A percentile compares a stretch with the other conserved stretches of the same genome.
phyloP scores from a whole-genome alignment of 2,888 invertebrate species.

The Tetragonula carbonaria region DNA sequence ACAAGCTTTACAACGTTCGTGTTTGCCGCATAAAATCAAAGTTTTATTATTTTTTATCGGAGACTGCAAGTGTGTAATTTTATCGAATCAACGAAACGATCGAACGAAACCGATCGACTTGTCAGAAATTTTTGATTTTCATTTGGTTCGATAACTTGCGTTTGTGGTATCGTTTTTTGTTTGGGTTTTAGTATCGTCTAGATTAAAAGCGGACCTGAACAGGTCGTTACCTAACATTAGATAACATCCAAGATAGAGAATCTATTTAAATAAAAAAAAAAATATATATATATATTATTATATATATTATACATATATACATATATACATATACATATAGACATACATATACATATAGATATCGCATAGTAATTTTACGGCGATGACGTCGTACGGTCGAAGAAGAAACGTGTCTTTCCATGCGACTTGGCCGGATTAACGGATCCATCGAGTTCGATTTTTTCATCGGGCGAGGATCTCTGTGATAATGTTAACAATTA shows the following conservation, averaged over 20 bases:
- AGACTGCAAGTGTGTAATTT: slow-evolving; percentile 21
- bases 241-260: slow-evolving; percentile 72
- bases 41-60: slow-evolving; percentile 44
- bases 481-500: slow-evolving; percentile 54
- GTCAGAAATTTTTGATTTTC: background rate
- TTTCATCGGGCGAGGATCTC: slow-evolving; percentile 46
- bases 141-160: slow-evolving; percentile 25
- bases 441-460: slow-evolving; percentile 44
- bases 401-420: slow-evolving; percentile 57
- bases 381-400: slow-evolving; percentile 65
- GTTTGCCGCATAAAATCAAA: slow-evolving; percentile 15
- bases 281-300: slow-evolving; percentile 52
- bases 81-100: slow-evolving; percentile 14
- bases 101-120: slow-evolving; percentile 18
- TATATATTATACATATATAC: slow-evolving; percentile 67
- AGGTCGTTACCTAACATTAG: slow-evolving; percentile 63
- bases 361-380: slow-evolving; percentile 63
- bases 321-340: slow-evolving; percentile 65
- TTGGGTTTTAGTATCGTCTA: slow-evolving; percentile 64
- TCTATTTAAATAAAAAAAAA: slow-evolving; percentile 75
- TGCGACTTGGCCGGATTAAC: slow-evolving; percentile 60
- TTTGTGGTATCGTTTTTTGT: slow-evolving; percentile 25
- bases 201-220: slow-evolving; percentile 68
- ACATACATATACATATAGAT: slow-evolving; percentile 53
- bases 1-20: background rate